Conservation (phyloP, 2,113 vertebrate genomes). For the Lethenteron camtschaticum region DNA sequence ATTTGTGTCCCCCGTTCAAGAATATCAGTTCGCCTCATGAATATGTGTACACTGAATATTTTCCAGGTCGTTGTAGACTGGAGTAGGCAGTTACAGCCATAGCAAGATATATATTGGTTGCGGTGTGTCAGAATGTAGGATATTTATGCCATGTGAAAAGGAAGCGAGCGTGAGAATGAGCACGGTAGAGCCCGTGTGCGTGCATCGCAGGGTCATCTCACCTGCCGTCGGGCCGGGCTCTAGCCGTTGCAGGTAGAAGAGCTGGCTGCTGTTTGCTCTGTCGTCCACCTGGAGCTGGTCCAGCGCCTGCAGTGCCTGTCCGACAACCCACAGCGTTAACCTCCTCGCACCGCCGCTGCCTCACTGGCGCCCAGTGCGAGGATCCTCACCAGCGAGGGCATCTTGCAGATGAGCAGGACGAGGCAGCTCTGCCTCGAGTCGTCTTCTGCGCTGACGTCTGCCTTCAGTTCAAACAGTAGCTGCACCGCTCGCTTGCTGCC, state of each 20-base stretch:
- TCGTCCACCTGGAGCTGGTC: slow-evolving; percentile 23
- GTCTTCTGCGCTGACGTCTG: slow-evolving; percentile 20
- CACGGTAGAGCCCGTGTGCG: no score
- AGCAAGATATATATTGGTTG: no score
- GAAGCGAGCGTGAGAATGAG: no score
- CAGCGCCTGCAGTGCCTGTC: slow-evolving; percentile 23
- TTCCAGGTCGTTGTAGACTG: no score
- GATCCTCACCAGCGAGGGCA: slow-evolving; percentile 22
- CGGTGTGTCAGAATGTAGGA: no score
- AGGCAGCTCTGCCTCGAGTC: slow-evolving; percentile 25
- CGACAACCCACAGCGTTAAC: slow-evolving; percentile 3
- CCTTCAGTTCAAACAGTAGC: slow-evolving; percentile 19
- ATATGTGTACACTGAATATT: no score
- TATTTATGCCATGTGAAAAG: no score
- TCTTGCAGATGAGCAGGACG: slow-evolving; percentile 22
- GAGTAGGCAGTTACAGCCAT: no score
- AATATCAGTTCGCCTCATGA: no score
- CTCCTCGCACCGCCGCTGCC: background rate
- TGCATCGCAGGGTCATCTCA: no score
- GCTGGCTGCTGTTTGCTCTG: slow-evolving; percentile 19
- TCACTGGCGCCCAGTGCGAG: no score
- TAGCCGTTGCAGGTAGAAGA: slow-evolving; percentile 25
- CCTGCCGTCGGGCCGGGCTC: slow-evolving; percentile 14
- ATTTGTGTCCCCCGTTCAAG: no score
- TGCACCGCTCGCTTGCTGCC: slow-evolving; percentile 20